Evolutionary conservation across 2,888 invertebrate genomes (phyloP).

Genomic region (Isoperla grammatica): DNA sequence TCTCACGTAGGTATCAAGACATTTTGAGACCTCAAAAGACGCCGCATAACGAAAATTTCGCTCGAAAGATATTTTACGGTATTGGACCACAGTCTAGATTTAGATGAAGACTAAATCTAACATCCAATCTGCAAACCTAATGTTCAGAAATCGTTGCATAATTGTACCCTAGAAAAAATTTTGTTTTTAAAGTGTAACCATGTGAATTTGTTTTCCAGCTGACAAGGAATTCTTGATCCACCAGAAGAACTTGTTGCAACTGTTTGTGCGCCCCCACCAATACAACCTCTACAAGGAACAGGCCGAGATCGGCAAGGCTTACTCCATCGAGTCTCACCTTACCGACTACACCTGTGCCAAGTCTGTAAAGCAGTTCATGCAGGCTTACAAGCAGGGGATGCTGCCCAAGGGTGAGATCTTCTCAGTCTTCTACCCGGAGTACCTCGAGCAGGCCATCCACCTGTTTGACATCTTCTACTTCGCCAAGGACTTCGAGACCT

Average conservation of each 20-base stretch:
- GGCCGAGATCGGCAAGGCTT: constrained; percentile 43
- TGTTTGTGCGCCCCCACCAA: constrained; percentile 47
- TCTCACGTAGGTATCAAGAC: too few species aligned
- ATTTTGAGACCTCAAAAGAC: too few species aligned
- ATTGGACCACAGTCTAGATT: too few species aligned
- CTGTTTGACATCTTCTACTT: constrained; percentile 53
- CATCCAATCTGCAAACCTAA: too few species aligned
- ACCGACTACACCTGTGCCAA: constrained; percentile 43
- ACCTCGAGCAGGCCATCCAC: constrained; percentile 47
- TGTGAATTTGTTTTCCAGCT: too few species aligned
- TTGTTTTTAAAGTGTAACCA: too few species aligned
- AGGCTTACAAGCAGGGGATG: constrained; percentile 41
- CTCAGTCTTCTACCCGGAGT: constrained; percentile 42
- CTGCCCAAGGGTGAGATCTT: constrained; percentile 48
- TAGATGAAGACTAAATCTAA: too few species aligned
- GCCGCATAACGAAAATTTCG: too few species aligned
- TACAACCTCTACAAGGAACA: constrained; percentile 42
- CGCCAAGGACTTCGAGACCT: constrained; percentile 56
- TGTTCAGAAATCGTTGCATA: too few species aligned
- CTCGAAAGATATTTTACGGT: too few species aligned
- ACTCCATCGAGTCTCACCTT: constrained; percentile 43
- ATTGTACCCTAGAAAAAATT: too few species aligned
- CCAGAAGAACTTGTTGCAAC: constrained; percentile 46
- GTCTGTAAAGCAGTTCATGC: constrained; percentile 32
- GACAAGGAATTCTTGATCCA: constrained; percentile 37